Percentiles rank a stretch among this genome's conserved stretches.
phyloP scores from a whole-genome alignment of 1,140 invertebrate species.

The Drosophila eugracilis region DNA sequence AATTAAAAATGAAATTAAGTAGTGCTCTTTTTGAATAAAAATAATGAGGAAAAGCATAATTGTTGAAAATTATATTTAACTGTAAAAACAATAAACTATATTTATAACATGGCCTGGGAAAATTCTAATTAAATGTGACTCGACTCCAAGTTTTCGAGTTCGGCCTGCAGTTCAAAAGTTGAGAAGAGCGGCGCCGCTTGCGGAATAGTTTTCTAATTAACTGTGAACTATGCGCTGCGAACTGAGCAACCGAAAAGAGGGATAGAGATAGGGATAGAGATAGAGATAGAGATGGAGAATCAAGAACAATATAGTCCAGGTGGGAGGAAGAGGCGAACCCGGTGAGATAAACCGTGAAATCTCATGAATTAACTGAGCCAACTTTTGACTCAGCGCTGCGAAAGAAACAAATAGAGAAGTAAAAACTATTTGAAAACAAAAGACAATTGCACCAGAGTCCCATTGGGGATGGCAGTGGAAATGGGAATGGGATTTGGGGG shows the following conservation, averaged over 20 bases:
- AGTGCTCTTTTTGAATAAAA: not conserved
- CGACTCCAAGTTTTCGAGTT: conserved; percentile 23
- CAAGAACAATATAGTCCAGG: conserved; percentile 17
- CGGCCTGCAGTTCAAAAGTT: conserved; percentile 65
- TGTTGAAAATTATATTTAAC: not conserved
- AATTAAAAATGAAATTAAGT: too few relatives aligned
- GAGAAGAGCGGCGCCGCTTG: conserved; percentile 43
- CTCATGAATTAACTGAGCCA: conserved; percentile 77
- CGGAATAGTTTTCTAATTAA: conserved; percentile 80
- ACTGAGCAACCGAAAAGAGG: conserved; percentile 14
- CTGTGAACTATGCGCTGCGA: conserved; percentile 68
- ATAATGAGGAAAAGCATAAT: too few relatives aligned
- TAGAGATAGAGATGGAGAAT: not conserved
- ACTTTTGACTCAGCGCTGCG: conserved; percentile 63
- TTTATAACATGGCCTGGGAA: conserved; percentile 51
- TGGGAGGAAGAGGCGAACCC: conserved; percentile 15
- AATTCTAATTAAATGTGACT: conserved; percentile 69
- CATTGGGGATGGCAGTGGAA: not conserved
- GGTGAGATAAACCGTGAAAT: conserved; percentile 79
- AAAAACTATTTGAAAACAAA: conserved; percentile 75
- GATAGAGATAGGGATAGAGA: not conserved
- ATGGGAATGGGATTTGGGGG: conserved; percentile 8
- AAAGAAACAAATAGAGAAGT: conserved; percentile 27
- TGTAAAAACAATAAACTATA: conserved; percentile 32
- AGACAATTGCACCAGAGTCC: conserved; percentile 64